Conservation (phyloP, 2,113 vertebrate species). For the Solenodon paradoxus region DNA sequence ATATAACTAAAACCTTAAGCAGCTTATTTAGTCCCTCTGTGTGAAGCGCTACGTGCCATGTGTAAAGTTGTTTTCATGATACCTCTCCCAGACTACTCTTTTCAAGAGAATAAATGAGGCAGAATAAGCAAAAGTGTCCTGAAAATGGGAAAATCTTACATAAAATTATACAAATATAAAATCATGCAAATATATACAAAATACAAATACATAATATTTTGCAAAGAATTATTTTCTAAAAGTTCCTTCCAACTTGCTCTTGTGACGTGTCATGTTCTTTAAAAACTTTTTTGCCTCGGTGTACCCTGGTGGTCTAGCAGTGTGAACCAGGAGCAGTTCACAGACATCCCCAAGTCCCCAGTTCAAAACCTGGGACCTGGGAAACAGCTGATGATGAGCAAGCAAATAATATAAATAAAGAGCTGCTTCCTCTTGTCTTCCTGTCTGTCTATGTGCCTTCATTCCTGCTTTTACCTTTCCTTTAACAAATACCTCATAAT, state of each 20-base stretch:
- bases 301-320: no score
- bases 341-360: no score
- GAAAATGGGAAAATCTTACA: neutral
- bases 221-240: neutral
- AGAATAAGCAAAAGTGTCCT: neutral
- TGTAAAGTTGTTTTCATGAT: neutral
- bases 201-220: neutral
- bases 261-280: neutral
- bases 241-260: neutral
- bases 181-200: neutral
- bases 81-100: neutral
- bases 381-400: no score
- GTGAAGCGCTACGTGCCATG: neutral
- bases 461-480: no score
- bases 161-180: neutral
- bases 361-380: no score
- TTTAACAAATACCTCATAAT: no score
- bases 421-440: no score
- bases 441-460: no score
- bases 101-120: neutral
- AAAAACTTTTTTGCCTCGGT: no score
- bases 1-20: neutral
- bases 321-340: no score
- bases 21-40: neutral
- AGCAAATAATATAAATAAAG: no score